Base-by-base conservation (phyloP, 2,113 vertebrate species). In the Perognathus longimembris region DNA sequence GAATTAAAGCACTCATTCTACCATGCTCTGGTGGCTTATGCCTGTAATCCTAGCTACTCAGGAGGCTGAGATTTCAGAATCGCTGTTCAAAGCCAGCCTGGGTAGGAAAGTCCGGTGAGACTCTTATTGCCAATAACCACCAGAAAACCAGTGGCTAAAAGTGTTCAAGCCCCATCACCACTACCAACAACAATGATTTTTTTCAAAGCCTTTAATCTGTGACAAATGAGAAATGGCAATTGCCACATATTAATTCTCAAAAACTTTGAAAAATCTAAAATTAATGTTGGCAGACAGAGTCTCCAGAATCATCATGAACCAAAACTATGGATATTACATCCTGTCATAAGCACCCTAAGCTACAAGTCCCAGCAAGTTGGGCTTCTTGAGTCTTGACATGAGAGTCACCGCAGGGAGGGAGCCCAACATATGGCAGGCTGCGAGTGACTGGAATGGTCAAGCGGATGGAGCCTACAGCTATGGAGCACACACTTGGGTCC, bases 241-340 rank as follows among this genome's bases (percentile, higher is more conserved):
- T 40, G 26, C 40, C 26, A 88, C 64, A 77, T 64, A 87, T 2
- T 22, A 84, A 73, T 73, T 71, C 59, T 45, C 64, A 36, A 54
- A 91, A 88, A 28, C 42, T 73, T 91, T 57, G 26, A 59, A 59
- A 64, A 91, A 34, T 75, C 22, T 69, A 80, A 69, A 85, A 73
- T 84, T 69, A 61, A 28, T 50, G 12, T 85, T 34, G 76, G 50
- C n/a, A 81, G 32, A 17, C 2, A 84, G 38, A 87, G 42, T 57
- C 40, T 88, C 14, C 15, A 81, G 69, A 85, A 92, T 40, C 30
- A 28, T 79, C 12, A 80, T 74, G 36, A 95, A 57, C 18, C 21
- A 7, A 76, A 76, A 63, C n/a, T 57, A 4, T 71, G 78, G 64
- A 77, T 17, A 38, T 50, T 42, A 59, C 4, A 30, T 30, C 66